These are phyloP conservation scores for Cactoblastis cactorum DNA, from an alignment of 2,888 invertebrate genomes.

Conservation along the genomic window DNA sequence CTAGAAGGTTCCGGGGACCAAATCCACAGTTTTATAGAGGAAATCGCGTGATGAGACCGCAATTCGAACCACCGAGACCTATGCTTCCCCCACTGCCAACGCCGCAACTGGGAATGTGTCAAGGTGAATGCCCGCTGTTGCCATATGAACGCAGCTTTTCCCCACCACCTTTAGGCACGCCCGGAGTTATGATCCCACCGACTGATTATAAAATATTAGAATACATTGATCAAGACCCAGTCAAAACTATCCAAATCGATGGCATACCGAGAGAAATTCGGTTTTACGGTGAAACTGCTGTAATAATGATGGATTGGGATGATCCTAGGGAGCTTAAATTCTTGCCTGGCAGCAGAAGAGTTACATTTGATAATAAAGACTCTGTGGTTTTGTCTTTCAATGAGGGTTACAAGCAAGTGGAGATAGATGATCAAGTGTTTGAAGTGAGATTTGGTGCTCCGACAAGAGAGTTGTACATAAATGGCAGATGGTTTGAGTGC, in stretches of 20 bases:
- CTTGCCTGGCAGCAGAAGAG: conserved; percentile 86
- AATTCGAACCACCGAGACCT: conserved; percentile 50
- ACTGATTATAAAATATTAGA: conserved; percentile 61
- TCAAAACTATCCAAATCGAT: conserved; percentile 90
- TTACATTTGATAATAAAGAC: conserved; percentile 88
- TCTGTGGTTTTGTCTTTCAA: conserved; percentile 82
- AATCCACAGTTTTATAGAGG: conserved; percentile 51
- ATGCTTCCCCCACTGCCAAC: conserved; percentile 45
- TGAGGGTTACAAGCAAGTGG: conserved; percentile 85
- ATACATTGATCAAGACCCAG: conserved; percentile 81
- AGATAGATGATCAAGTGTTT: conserved; percentile 85
- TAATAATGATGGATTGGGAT: conserved; percentile 91
- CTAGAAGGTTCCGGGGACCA: conserved; percentile 55
- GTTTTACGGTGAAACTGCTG: conserved; percentile 91
- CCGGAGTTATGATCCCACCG: conserved; percentile 54
- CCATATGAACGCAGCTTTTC: conserved; percentile 54
- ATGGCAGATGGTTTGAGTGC: conserved; percentile 93
- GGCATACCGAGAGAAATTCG: conserved; percentile 88
- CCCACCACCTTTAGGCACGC: conserved; percentile 62
- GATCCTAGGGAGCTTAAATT: conserved; percentile 93
- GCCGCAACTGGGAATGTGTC: conserved; percentile 57
- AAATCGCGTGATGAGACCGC: conserved; percentile 43
- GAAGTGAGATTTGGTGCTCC: conserved; percentile 94
- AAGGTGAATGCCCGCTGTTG: conserved; percentile 53
- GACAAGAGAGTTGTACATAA: conserved; percentile 93